Percentiles rank a stretch among this genome's conserved stretches.
Evolutionary conservation across 2,797 vertebrate genomes (phyloP).

Genomic region (Enteromius afrohamiltoni): DNA sequence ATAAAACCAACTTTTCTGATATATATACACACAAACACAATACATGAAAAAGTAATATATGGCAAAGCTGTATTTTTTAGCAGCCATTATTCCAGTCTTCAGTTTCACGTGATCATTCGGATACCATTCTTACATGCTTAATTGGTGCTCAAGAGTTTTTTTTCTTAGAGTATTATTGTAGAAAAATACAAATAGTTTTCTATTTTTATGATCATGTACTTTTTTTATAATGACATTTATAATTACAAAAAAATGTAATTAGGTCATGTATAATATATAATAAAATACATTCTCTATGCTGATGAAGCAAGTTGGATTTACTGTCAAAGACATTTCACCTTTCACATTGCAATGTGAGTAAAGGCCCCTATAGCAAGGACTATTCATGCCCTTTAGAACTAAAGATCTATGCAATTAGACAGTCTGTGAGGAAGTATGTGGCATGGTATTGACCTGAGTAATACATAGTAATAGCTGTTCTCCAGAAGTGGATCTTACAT

Average conservation of each 20-base stretch:
- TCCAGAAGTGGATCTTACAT: conserved; percentile 23
- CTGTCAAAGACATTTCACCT: not conserved
- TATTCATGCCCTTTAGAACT: not conserved
- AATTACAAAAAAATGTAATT: not conserved
- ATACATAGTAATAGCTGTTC: conserved; percentile 10
- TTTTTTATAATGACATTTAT: not conserved
- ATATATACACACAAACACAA: not conserved
- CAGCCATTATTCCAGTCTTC: not conserved
- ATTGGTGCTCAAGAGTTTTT: too few relatives aligned
- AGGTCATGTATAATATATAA: not conserved
- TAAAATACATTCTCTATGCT: not conserved
- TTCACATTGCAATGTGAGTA: not conserved
- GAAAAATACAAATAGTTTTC: not conserved
- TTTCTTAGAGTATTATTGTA: not conserved
- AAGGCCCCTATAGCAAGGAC: conserved; percentile 1
- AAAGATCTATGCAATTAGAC: conserved; percentile 52
- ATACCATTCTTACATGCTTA: too few relatives aligned
- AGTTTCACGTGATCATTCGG: not conserved
- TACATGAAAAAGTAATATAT: too few relatives aligned
- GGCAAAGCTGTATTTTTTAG: not conserved
- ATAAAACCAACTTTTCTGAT: too few relatives aligned
- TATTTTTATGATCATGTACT: too few relatives aligned
- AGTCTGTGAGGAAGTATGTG: conserved; percentile 26
- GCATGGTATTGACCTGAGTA: conserved; percentile 9
- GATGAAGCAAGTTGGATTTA: not conserved